Conservation (phyloP, 2,113 vertebrate species). For the Halichoeres trimaculatus region DNA sequence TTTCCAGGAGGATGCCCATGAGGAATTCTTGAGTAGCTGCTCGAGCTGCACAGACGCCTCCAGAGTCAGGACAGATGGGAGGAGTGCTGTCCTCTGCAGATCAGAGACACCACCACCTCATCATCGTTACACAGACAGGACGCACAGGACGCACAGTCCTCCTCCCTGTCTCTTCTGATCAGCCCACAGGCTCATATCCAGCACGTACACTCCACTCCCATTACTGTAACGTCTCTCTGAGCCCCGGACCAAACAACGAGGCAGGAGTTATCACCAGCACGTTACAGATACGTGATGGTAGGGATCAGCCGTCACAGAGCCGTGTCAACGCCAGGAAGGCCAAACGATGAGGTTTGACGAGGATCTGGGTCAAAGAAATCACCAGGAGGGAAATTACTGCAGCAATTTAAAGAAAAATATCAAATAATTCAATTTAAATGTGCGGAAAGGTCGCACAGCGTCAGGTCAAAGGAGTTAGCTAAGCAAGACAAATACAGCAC, state of each 20-base stretch:
- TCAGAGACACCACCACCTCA: constrained; percentile 72
- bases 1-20: constrained; percentile 92
- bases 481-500: too few relatives aligned
- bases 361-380: too few relatives aligned
- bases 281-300: not conserved
- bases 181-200: constrained; percentile 36
- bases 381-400: too few relatives aligned
- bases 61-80: constrained; percentile 87
- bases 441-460: too few relatives aligned
- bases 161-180: constrained; percentile 59
- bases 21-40: constrained; percentile 92
- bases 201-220: constrained; percentile 22
- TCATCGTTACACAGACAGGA: constrained; percentile 88
- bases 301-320: not conserved
- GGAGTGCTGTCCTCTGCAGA: constrained; percentile 82
- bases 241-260: constrained; percentile 4
- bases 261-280: constrained; percentile 9
- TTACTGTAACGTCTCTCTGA: constrained; percentile 35
- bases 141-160: constrained; percentile 69
- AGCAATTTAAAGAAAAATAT: too few relatives aligned
- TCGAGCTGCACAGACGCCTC: constrained; percentile 87
- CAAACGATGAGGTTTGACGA: not conserved
- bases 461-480: too few relatives aligned
- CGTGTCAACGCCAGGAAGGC: not conserved
- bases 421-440: too few relatives aligned